These are phyloP conservation scores for Drosophila cardini DNA, from an alignment of 1,140 invertebrate genomes.

Conservation along the genomic window DNA sequence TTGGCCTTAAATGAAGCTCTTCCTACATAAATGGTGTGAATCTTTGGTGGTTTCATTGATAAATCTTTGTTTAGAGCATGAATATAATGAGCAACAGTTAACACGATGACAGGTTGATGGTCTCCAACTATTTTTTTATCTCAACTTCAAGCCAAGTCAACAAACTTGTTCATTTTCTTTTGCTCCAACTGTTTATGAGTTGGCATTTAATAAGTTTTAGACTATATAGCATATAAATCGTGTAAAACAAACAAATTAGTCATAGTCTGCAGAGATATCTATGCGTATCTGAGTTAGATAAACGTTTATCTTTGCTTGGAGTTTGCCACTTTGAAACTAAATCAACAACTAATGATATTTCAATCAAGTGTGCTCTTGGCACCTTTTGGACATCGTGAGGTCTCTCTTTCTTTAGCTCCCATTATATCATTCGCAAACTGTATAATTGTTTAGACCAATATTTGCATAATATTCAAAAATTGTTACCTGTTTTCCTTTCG, in stretches of 20 bases:
- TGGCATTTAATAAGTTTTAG: slow-evolving; percentile 35
- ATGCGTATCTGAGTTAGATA: slow-evolving; percentile 5
- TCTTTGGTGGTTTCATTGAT: slow-evolving; percentile 23
- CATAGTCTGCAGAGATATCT: background rate
- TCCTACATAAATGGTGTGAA: slow-evolving; percentile 4
- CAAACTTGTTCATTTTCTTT: slow-evolving; percentile 20
- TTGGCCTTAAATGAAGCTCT: slow-evolving; percentile 20
- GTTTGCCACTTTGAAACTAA: background rate
- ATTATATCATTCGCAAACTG: slow-evolving; percentile 22
- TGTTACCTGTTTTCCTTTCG: slow-evolving; percentile 32
- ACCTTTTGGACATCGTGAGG: slow-evolving; percentile 13
- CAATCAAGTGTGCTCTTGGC: slow-evolving; percentile 19
- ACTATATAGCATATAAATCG: slow-evolving; percentile 35
- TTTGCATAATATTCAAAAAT: slow-evolving; percentile 35
- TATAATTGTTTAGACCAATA: slow-evolving; percentile 36
- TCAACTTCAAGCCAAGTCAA: slow-evolving; percentile 9
- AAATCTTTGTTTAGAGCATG: slow-evolving; percentile 15
- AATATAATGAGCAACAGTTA: slow-evolving; percentile 22
- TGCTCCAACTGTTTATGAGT: slow-evolving; percentile 35
- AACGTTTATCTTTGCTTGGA: background rate
- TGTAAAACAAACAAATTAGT: slow-evolving; percentile 2
- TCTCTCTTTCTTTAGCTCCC: slow-evolving; percentile 10
- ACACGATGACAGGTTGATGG: slow-evolving; percentile 22
- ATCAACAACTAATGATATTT: slow-evolving; percentile 22
- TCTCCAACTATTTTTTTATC: slow-evolving; percentile 35